Evolutionary conservation across 2,797 vertebrate species (phyloP).

Genomic region (Anniella stebbinsi): DNA sequence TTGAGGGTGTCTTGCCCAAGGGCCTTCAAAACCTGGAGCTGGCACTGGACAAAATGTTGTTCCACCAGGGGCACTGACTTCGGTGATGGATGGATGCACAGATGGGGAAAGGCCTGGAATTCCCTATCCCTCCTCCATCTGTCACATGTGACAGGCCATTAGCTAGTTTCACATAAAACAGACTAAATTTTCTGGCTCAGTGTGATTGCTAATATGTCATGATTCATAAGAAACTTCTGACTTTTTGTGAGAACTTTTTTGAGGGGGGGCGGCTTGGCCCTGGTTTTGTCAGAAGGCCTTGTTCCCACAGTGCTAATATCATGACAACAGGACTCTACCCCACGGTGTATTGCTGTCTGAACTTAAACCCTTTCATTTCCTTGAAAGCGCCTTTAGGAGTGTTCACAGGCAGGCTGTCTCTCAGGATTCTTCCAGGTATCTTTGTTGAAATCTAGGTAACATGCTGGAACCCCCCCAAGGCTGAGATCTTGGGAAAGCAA

Average conservation of each 20-base stretch:
- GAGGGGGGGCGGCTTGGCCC: background rate
- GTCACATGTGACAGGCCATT: background rate
- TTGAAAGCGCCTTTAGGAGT: constrained; percentile 16
- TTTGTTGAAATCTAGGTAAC: constrained; percentile 46
- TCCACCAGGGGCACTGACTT: background rate
- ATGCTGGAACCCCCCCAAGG: constrained; percentile 13
- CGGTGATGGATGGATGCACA: constrained; percentile 8
- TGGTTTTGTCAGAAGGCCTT: constrained; percentile 22
- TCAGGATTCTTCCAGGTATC: constrained; percentile 18
- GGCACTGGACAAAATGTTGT: background rate
- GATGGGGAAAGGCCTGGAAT: too few relatives aligned
- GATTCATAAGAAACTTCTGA: constrained; percentile 32
- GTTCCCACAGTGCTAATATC: constrained; percentile 24
- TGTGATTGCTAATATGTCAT: background rate
- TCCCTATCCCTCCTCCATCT: background rate
- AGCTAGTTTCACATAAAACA: constrained; percentile 43
- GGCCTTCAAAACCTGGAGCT: too few relatives aligned
- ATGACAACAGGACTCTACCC: background rate
- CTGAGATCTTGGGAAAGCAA: constrained; percentile 36
- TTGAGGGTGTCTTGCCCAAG: too few relatives aligned
- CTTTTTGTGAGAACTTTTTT: background rate
- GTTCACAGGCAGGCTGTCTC: constrained; percentile 33
- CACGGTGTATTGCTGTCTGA: background rate
- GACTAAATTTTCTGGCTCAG: constrained; percentile 18
- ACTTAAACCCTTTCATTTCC: constrained; percentile 41